Percentiles rank a stretch among this genome's conserved stretches.
Evolutionary conservation across 2,113 vertebrate genomes (phyloP).

Genomic region (Pangasianodon gigas): DNA sequence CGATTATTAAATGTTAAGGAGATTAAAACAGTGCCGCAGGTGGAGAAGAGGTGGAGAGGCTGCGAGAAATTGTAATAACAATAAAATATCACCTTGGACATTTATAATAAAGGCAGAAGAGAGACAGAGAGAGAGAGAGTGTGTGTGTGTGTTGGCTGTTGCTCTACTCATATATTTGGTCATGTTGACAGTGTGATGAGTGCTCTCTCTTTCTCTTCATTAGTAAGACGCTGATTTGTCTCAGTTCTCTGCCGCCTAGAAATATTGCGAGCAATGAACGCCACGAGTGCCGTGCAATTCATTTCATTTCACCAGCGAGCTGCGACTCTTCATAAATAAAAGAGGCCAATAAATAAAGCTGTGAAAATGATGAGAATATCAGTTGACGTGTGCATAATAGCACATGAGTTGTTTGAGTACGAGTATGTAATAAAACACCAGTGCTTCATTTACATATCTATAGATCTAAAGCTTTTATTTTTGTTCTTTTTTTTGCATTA

Average conservation of each 20-base stretch:
- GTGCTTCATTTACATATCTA: not conserved
- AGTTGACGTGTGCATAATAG: not conserved
- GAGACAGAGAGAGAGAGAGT: not conserved
- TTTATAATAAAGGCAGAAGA: conserved; percentile 18
- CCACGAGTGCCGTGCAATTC: not conserved
- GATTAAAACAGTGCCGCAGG: conserved; percentile 22
- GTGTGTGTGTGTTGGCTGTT: not conserved
- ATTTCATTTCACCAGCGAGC: conserved; percentile 8
- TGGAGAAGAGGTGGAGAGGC: not conserved
- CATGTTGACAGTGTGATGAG: conserved; percentile 19
- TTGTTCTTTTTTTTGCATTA: not conserved
- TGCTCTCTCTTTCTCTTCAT: conserved; percentile 40
- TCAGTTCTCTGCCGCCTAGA: not conserved
- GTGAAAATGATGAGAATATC: conserved; percentile 10
- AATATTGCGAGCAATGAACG: not conserved
- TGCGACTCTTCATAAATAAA: not conserved
- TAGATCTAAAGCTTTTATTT: not conserved
- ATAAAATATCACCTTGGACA: conserved; percentile 42
- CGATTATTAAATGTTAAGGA: conserved; percentile 34
- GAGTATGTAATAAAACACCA: not conserved
- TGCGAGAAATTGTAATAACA: conserved; percentile 30
- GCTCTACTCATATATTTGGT: not conserved
- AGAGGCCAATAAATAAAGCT: conserved; percentile 13
- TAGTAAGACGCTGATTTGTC: conserved; percentile 23
- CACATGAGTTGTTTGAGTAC: not conserved